phyloP scores from a whole-genome alignment of 2,113 vertebrate species.

The Myxocyprinus asiaticus region DNA sequence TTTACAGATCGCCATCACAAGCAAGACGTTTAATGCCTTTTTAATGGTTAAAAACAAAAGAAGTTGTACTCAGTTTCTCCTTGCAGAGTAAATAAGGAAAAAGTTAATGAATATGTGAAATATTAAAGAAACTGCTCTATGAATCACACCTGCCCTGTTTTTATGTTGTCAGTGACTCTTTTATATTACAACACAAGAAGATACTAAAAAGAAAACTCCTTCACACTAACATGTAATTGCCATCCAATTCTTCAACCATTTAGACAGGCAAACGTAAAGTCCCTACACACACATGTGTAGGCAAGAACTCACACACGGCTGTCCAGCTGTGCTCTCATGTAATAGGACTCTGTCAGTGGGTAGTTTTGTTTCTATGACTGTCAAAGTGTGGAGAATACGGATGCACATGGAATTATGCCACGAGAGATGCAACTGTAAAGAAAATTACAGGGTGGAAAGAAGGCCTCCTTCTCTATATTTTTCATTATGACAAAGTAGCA shows the following conservation, averaged over 20 bases:
- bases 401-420: constrained; percentile 52
- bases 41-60: constrained; percentile 36
- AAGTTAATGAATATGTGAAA: not conserved
- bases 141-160: not conserved
- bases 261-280: constrained; percentile 29
- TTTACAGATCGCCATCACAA: constrained; percentile 20
- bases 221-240: constrained; percentile 46
- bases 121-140: not conserved
- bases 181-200: not conserved
- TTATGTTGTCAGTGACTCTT: not conserved
- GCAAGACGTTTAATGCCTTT: not conserved
- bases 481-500: constrained; percentile 42
- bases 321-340: constrained; percentile 43
- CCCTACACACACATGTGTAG: constrained; percentile 25
- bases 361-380: constrained; percentile 29
- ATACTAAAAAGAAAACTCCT: not conserved
- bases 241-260: constrained; percentile 14
- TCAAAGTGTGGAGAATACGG: constrained; percentile 19
- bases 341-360: constrained; percentile 39
- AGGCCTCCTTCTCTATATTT: constrained; percentile 32
- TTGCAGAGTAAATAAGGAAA: no score
- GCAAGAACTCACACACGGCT: constrained; percentile 47
- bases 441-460: constrained; percentile 51
- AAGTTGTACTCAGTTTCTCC: not conserved
- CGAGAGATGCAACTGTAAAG: constrained; percentile 38